Evolutionary conservation across 2,113 vertebrate genomes (phyloP), one percentile per base, ranked within the genome.

Genomic region (Eubucco bourcierii): DNA sequence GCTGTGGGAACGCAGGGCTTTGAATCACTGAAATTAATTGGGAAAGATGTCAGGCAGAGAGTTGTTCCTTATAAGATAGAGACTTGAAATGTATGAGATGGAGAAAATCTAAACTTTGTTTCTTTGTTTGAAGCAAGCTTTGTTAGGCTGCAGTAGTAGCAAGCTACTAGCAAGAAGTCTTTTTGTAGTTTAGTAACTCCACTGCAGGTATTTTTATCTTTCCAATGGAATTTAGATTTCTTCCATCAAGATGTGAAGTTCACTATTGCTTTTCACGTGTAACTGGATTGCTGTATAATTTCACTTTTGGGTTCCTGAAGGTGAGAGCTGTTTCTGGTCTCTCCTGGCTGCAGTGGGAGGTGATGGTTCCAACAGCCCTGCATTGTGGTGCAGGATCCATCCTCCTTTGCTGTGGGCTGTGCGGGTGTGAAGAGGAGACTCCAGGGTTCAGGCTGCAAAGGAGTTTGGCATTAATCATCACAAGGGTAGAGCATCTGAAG

Each of bases 291-390:
- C 25, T 44, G 4, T 2, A 0, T 50, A 4, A 44, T n/a, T 60
- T 80, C 33, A 10, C 17, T 20, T 37, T 10, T 3, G 64, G 39
- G 21, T 37, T 88, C 7, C 75, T 46, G 14, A 39, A 64, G 39
- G 17, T 47, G 27, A n/a, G 55, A 70, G 59, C 59, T 3, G 4
- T 23, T 84, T 2, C 0, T 0, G 2, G 46, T 63, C n/a, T 71
- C n/a, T 74, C 25, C n/a, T 66, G 77, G 33, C 37, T 78, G 47
- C 34, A 15, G 29, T 3, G 9, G 41, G 75, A 74, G 25, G 68
- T 59, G 60, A 27, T 28, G 67, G 50, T 20, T 89, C n/a, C 5
- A 4, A 19, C 27, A 73, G 75, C 28, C 55, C 34, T 9, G 18
- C 23, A 13, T 74, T 1, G 0, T 0, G 3, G 21, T 3, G 2